Evolutionary conservation across 2,113 vertebrate genomes (phyloP), one percentile per base, ranked within the genome.

Genomic region (Anarhynchus alexandrinus): DNA sequence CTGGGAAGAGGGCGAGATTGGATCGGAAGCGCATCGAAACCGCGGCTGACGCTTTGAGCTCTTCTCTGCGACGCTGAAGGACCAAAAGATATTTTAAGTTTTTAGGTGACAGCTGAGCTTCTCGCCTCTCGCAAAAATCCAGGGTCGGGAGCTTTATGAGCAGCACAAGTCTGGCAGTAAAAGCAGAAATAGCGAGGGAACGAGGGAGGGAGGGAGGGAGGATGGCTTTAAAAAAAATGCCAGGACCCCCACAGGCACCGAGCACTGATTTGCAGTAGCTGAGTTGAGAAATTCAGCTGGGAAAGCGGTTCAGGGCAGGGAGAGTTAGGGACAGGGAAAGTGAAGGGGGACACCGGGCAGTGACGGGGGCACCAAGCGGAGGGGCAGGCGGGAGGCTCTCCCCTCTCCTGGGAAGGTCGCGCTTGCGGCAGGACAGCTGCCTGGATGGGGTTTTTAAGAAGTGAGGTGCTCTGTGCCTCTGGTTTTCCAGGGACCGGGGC

Each of bases 131-230:
- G 1, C 84, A 78, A 71, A 93, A 81, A n/a, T 9, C 82, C 94
- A 92, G 95, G 96, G 92, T 93, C 92, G 26, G 92, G 88, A 95
- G 96, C 90, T 93, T 93, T 95, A 91, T 8, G 92, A 90, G 90
- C 92, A 91, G 93, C 87, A 72, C 85, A 65, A 88, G 87, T 2
- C 91, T 92, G 82, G 90, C 71, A 92, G 66, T 82, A 90, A 86
- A 93, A 67, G 92, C 62, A 82, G 87, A 66, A 91, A 83, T 12
- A 86, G 49, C 1, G 62, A 82, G 22, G 82, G 82, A 90, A 73
- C 30, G 64, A 89, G 32, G 29, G 19, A 93, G 42, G 22, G 57
- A 85, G n/a, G 69, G 73, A 65, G 30, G 71, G 34, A 78, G 27
- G 61, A 49, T 34, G 43, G 38, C 85, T 93, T 51, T 43, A 5